A percentile compares a stretch with the other conserved stretches of the same genome.
These are phyloP conservation scores for Cosmorhoe ocellata DNA, from an alignment of 2,888 invertebrate genomes.

Conservation along the genomic window DNA sequence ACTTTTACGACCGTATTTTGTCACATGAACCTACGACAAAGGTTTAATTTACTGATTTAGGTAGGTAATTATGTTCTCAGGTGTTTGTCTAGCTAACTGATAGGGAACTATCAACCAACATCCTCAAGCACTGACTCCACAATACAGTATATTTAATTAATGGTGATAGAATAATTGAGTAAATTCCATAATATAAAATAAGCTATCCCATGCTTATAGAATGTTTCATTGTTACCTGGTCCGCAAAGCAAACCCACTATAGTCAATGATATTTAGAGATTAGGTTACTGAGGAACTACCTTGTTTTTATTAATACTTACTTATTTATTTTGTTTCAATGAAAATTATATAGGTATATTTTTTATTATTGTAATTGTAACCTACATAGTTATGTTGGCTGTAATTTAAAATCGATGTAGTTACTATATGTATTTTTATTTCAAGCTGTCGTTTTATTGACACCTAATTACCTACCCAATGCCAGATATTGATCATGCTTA, in stretches of 20 bases:
- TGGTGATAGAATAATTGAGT: slow-evolving; percentile 71
- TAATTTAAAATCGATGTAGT: slow-evolving; percentile 83
- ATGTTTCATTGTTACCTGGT: slow-evolving; percentile 77
- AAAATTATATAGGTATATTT: slow-evolving; percentile 81
- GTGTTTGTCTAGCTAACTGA: too few relatives aligned
- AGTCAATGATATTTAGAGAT: slow-evolving; percentile 78
- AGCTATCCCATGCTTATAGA: slow-evolving; percentile 78
- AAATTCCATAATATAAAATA: slow-evolving; percentile 76
- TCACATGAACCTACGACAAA: too few relatives aligned
- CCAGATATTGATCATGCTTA: background rate
- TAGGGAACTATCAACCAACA: background rate
- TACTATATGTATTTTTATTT: slow-evolving; percentile 84
- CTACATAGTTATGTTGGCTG: slow-evolving; percentile 82
- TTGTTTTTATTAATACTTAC: slow-evolving; percentile 74
- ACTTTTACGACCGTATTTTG: too few relatives aligned
- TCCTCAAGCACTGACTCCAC: slow-evolving; percentile 45
- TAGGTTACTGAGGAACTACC: slow-evolving; percentile 76
- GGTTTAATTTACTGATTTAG: too few relatives aligned
- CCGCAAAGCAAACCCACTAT: slow-evolving; percentile 68
- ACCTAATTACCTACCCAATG: background rate
- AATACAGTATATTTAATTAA: slow-evolving; percentile 67
- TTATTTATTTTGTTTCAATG: slow-evolving; percentile 78
- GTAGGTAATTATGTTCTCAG: too few relatives aligned
- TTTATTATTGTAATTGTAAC: slow-evolving; percentile 82
- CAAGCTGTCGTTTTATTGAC: slow-evolving; percentile 63